Evolutionary conservation across 2,888 invertebrate genomes (phyloP), one percentile per base, ranked within the genome.

Genomic region (Netelia virgata): DNA sequence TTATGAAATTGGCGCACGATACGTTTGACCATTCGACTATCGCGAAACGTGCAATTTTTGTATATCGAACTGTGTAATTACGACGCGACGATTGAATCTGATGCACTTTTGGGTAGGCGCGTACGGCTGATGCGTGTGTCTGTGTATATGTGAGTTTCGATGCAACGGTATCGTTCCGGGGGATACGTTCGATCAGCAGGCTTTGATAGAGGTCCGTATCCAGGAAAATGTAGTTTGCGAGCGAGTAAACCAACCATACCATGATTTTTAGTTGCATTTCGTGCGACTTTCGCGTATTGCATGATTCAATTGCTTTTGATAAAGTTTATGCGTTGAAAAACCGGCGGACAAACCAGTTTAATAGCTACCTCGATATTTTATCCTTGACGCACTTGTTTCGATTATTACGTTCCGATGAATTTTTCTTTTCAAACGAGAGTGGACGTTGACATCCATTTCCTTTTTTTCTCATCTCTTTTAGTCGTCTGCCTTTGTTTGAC

Each of bases 1-100:
- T 69, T 50, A 77, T 61, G 50, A 6, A 69, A 63, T 63, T 50
- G 63, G 20, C 6, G n/a, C 18, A 36, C 69, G 20, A 78, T 10
- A 78, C 47, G 8, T 28, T 69, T 70, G 28, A 36, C 28, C 47
- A 23, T 36, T 20, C 10, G 55, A 70, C 36, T 70, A n/a, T 55
- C 16, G 70, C 41, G 68, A 20, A 79, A 78, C 74, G 43, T 75
- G 61, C 74, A 70, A 83, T 79, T 83, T 70, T 20, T 20, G 63
- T 77, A 57, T 69, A 57, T 63, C 28, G 69, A 78, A 50, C 57
- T 57, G 63, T 68, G 63, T 79, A 79, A 69, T 78, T 64, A 74
- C 69, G 59, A 36, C 11, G 57, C 53, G 66, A 43, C 61, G 28
- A 80, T 80, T 66, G 41, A 81, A 69, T 55, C 66, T 57, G 41